phyloP scores from a whole-genome alignment of 2,113 vertebrate genomes.

The Rana temporaria region DNA sequence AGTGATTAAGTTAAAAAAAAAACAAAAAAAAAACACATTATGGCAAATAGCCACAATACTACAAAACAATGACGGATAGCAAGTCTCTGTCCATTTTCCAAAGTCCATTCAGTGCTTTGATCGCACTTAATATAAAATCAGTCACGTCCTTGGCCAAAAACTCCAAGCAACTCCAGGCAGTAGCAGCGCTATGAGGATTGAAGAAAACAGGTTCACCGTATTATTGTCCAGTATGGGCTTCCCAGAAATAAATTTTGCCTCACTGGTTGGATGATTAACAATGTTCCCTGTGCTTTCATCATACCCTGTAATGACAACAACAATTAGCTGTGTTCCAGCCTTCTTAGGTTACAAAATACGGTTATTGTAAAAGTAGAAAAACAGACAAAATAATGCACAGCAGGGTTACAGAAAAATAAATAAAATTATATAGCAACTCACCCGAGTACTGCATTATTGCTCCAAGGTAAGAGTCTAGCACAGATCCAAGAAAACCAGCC shows the following conservation, averaged over 20 bases:
- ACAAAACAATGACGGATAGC: too few relatives aligned
- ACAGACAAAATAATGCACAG: neutral
- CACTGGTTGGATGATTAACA: conserved; percentile 79
- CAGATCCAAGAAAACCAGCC: conserved; percentile 90
- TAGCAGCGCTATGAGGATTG: conserved; percentile 83
- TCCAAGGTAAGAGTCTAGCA: conserved; percentile 92
- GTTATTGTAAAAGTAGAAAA: too few relatives aligned
- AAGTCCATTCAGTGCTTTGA: neutral
- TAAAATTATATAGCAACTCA: conserved; percentile 56
- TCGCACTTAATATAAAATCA: neutral
- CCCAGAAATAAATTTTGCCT: conserved; percentile 82
- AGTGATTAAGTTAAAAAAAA: neutral
- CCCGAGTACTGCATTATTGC: conserved; percentile 95
- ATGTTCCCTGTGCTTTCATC: conserved; percentile 85
- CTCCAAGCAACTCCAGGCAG: conserved; percentile 87
- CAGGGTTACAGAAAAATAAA: neutral
- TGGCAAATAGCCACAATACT: too few relatives aligned
- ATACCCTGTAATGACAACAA: conserved; percentile 75
- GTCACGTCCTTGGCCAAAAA: conserved; percentile 81
- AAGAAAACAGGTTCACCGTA: conserved; percentile 92
- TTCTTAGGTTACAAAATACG: too few relatives aligned
- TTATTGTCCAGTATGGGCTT: conserved; percentile 97
- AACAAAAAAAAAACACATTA: neutral
- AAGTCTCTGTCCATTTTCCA: neutral
- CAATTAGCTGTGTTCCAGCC: too few relatives aligned